Evolutionary conservation across 2,888 invertebrate genomes (phyloP), one percentile per base, ranked within the genome.

Genomic region (Litoditis marina): DNA sequence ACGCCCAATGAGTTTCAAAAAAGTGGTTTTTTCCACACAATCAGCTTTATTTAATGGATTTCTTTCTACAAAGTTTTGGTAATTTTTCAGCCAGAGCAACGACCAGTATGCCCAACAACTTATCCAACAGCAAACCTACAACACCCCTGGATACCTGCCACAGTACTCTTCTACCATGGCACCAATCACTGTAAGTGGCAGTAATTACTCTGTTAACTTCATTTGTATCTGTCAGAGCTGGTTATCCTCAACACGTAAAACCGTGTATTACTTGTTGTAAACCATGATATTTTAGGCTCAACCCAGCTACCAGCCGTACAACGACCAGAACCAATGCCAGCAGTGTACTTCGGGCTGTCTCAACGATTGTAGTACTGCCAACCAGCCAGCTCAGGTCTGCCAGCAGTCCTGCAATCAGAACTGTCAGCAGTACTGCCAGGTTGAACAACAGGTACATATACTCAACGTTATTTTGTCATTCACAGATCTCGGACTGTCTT

Each of bases 101-200:
- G 60, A 72, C 32, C 69, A 69, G 49, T 72, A 72, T 58, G 64
- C 68, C 32, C 67, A 72, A 52, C 69, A 72, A 50, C 60, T 66
- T 34, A 49, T 59, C 51, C 65, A 69, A n/a, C 69, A 72, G 56
- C 65, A 66, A 58, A 72, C 65, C 47, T 72, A 72, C 59, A 61
- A 65, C 52, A 69, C 69, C 32, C 72, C 72, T 22, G 72, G 72
- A 32, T 54, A 57, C 19, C 61, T 72, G 28, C 72, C 72, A 56
- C 51, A 64, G 22, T 71, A 71, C 54, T 63, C 65, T 16, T 56
- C 61, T 1, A 67, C 71, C 30, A 49, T 56, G 22, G 57, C 71
- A 51, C 68, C 71, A 54, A 19, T 54, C 7, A 50, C 55, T 16
- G 19, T n/a, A n/a, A n/a, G n/a, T n/a, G n/a, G n/a, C n/a, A n/a